Evolutionary conservation across 2,888 invertebrate species (phyloP), one percentile per base, ranked within the genome.

Genomic region (Amphipoea oculea): DNA sequence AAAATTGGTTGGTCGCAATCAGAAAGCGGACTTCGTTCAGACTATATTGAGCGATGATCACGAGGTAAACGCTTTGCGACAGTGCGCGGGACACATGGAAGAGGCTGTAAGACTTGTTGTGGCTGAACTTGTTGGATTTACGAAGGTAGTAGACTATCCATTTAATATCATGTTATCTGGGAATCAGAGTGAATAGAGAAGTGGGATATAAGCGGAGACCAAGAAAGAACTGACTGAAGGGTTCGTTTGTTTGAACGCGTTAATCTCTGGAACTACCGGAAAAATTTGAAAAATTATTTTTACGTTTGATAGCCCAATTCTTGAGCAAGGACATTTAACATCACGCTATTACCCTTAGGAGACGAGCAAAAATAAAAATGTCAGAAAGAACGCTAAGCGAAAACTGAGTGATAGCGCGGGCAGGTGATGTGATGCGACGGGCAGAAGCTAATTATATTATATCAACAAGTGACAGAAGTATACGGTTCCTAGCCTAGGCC

Each of bases 11-110:
- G 88, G 91, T 45, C 91, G 92, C 6, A 91, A 92, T 76, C 89
- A 90, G 76, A 91, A 91, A 79, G 81, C 87, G 0, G 93, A 94
- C 81, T 95, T 96, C 68, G 92, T 97, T 7, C 94, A 96, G 68
- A 89, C 92, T 14, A 96, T 96, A 73, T 84, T 96, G 63, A 89
- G 87, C 0, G 95, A 96, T 67, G 94, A 94, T 7, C 92, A 94
- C 77, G 96, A 97, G 83, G 86, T 92, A 3, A 88, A 79, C 57
- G 79, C 89, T 9, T 79, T 95, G 62, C 91, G 90, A 77, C 92
- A 95, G 81, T 91, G 93, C 65, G 91, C 93, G 1, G 51, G 66
- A 2, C 91, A 93, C n/a, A 91, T 96, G 86, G 90, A 88, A 17
- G 84, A 70, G 3, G 88, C 91, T 29, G 80, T 94, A 45, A 90